phyloP scores from a whole-genome alignment of 2,797 vertebrate genomes.

The Notolabrus celidotus region DNA sequence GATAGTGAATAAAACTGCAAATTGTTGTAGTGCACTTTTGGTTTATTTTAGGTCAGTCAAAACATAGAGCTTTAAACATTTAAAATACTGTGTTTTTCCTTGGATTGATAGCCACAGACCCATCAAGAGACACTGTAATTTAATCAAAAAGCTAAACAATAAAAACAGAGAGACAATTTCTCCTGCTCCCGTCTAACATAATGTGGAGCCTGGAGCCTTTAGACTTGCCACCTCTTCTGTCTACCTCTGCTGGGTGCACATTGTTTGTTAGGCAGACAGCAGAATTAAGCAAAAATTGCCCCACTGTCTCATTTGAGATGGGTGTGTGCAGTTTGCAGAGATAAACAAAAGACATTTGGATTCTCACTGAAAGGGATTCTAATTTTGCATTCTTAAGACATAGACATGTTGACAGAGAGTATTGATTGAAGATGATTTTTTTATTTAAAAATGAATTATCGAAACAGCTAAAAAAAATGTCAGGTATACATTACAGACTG shows the following conservation, averaged over 20 bases:
- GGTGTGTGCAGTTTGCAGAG: background rate
- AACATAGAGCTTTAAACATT: background rate
- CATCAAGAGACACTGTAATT: background rate
- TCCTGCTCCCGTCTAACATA: background rate
- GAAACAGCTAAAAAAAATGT: no score
- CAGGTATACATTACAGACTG: no score
- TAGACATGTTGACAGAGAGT: no score
- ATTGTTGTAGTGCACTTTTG: background rate
- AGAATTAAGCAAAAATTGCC: background rate
- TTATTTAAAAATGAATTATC: no score
- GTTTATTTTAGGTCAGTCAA: conserved; percentile 14
- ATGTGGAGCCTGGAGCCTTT: background rate
- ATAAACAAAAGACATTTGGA: no score
- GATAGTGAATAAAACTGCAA: background rate
- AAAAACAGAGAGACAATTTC: background rate
- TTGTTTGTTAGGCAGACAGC: background rate
- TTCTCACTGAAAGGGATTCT: no score
- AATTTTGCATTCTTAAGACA: no score
- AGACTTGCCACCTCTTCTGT: background rate
- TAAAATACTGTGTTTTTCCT: background rate
- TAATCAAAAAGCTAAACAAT: background rate
- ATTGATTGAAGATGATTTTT: no score
- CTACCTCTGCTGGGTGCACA: background rate
- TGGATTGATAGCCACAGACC: background rate
- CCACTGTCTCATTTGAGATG: background rate